Evolutionary conservation across 2,888 invertebrate species (phyloP), one percentile per base, ranked within the genome.

Genomic region (Cosmia pyralina): DNA sequence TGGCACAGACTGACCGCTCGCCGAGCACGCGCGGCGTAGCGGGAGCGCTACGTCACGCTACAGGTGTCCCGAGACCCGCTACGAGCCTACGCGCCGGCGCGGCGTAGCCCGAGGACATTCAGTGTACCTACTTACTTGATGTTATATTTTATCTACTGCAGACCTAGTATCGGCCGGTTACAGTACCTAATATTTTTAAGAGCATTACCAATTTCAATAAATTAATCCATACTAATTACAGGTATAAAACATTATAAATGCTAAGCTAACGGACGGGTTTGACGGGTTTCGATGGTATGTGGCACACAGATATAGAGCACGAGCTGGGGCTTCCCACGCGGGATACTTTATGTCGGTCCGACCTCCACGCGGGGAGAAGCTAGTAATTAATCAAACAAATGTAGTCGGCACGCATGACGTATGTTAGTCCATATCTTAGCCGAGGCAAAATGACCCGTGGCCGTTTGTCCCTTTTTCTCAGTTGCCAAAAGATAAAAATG

Each of bases 21-120:
- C n/a, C n/a, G n/a, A n/a, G n/a, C n/a, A n/a, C n/a, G n/a, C n/a
- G n/a, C n/a, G n/a, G n/a, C n/a, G n/a, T n/a, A n/a, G n/a, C n/a
- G n/a, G n/a, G 62, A 57, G 63, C 50, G 63, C 74, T 74, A 72
- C 72, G 62, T 4, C 38, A 19, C 19, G 44, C 66, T 58, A 67
- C 75, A 68, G 62, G 58, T 13, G 28, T 59, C 75, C 63, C 38
- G 63, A 41, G 57, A 70, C 70, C 13, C 19, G 46, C 69, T 59
- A 59, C 69, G 75, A 34, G 70, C 22, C 50, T 59, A 59, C 64
- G 72, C 34, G 28, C 62, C 48, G n/a, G n/a, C n/a, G n/a, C 38
- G 22, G 46, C 72, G 72, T 72, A 55, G 62, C 62, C 72, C 22
- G 13, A 52, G 6, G 19, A 17, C 41, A 15, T 15, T 60, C 72